These are phyloP conservation scores for Agrypnia vestita DNA, from an alignment of 1,140 invertebrate genomes.

Conservation along the genomic window DNA sequence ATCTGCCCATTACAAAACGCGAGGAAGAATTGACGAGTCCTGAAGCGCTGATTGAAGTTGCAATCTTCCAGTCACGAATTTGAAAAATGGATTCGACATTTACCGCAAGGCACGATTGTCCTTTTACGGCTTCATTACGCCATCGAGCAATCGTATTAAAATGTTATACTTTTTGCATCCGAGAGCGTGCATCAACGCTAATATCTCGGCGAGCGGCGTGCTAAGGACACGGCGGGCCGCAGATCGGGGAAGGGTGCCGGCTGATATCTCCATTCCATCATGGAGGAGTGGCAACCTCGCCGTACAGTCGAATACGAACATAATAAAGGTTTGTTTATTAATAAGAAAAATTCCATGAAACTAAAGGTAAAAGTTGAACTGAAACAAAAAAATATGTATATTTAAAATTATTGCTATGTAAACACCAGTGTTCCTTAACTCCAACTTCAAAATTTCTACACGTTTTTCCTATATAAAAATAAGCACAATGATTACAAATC, in stretches of 20 bases:
- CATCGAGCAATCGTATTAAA: slow-evolving; percentile 14
- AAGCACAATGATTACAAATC: no score
- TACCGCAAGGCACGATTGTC: slow-evolving; percentile 22
- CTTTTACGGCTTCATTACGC: slow-evolving; percentile 21
- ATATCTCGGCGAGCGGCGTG: background rate
- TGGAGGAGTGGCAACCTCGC: slow-evolving; percentile 12
- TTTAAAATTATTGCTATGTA: no score
- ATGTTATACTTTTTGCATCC: slow-evolving; percentile 23
- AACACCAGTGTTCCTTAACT: no score
- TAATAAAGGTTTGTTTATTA: no score
- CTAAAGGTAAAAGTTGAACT: no score
- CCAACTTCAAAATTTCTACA: no score
- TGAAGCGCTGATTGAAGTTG: no score
- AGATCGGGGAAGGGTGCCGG: background rate
- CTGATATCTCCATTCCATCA: slow-evolving; percentile 12
- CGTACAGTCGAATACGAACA: background rate
- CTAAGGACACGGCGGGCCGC: slow-evolving; percentile 6
- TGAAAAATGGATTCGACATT: slow-evolving; percentile 35
- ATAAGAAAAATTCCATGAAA: no score
- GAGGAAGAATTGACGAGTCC: no score
- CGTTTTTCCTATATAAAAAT: no score
- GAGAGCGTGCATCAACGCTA: slow-evolving; percentile 11
- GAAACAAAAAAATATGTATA: no score
- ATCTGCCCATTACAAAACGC: no score
- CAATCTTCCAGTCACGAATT: slow-evolving; percentile 30